Base-by-base conservation (phyloP, 92 coral and sea anemone species). In the Virgularia gustaviana region DNA sequence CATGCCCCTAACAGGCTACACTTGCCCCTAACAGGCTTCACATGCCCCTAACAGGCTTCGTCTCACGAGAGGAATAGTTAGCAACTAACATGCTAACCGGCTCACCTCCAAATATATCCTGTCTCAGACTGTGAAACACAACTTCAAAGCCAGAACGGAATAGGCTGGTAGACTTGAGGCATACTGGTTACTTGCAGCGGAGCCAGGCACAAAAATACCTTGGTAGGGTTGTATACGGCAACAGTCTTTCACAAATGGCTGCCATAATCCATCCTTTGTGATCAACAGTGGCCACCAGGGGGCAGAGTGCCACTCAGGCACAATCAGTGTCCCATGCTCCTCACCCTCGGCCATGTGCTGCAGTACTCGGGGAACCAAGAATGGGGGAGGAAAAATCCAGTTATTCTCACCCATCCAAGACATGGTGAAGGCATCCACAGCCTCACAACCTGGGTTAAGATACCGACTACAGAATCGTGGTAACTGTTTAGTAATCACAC, bases 271-370 rank as follows among this genome's bases (percentile, higher is more conserved):
- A 72, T 49, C 18, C 32, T 53, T 78, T 36, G 42, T 49, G 59
- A 82, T 47, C 3, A 78, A 79, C 23, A 86, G 71, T 30, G 92
- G 86, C 85, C 88, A 88, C 85, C 85, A 88, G 9, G 79, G 81
- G 32, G 92, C 86, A 6, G 92, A 83, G 15, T 70, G 74, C 91
- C 88, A 80, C 9, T 68, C 62, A 6, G 86, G 92, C 51, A 83
- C 78, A 36, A 75, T 36, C 36, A 83, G 72, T 29, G 94, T 84
- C 13, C 88, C 88, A 19, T 65, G 78, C 70, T 84, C 88, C 16
- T 27, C 36, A 7, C 83, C 79, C 9, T 20, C 19, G 25, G 32
- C 12, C 90, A 87, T 83, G 78, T 87, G 92, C 39, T 67, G 35
- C 12, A 84, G 41, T 11, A 84, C 78, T 33, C 80, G 49, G n/a